Conservation (phyloP, 2,888 invertebrate genomes). For the Encarsia formosa region DNA sequence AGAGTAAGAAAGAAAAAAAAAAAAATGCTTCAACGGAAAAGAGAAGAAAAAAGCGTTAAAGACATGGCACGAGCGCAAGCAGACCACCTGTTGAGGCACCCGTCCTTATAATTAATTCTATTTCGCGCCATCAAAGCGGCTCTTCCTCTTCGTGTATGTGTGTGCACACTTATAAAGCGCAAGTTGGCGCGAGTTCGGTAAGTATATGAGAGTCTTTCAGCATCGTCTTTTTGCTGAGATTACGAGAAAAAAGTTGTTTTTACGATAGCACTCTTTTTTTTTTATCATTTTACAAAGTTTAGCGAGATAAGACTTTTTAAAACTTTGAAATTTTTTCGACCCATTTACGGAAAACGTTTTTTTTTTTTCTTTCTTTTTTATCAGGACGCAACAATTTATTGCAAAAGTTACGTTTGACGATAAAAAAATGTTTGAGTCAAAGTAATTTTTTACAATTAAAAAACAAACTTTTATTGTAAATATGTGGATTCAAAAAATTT, state of each 20-base stretch:
- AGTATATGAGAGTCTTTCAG: neutral
- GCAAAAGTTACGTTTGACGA: too few relatives aligned
- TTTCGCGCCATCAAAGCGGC: conserved; percentile 42
- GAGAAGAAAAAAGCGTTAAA: neutral
- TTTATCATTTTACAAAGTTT: neutral
- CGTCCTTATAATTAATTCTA: conserved; percentile 50
- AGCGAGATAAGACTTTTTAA: too few relatives aligned
- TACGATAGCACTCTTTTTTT: conserved; percentile 1
- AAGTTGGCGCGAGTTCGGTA: conserved; percentile 11
- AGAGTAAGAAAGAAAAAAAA: conserved; percentile 7
- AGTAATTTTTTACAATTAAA: too few relatives aligned
- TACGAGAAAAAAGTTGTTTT: neutral
- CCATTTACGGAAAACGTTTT: too few relatives aligned
- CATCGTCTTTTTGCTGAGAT: neutral
- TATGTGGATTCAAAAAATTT: too few relatives aligned
- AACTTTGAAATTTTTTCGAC: too few relatives aligned
- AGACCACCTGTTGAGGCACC: conserved; percentile 48
- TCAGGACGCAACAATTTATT: too few relatives aligned
- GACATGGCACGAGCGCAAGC: neutral
- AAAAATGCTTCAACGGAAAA: neutral
- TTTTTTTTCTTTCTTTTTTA: too few relatives aligned
- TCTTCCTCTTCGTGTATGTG: neutral
- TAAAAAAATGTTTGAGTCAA: too few relatives aligned
- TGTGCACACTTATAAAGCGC: conserved; percentile 4
- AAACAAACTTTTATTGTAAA: too few relatives aligned